A percentile compares a stretch with the other conserved stretches of the same genome.
Conservation (phyloP, 2,888 invertebrate genomes). For the Pseudococcus jackbeardsleyi region DNA sequence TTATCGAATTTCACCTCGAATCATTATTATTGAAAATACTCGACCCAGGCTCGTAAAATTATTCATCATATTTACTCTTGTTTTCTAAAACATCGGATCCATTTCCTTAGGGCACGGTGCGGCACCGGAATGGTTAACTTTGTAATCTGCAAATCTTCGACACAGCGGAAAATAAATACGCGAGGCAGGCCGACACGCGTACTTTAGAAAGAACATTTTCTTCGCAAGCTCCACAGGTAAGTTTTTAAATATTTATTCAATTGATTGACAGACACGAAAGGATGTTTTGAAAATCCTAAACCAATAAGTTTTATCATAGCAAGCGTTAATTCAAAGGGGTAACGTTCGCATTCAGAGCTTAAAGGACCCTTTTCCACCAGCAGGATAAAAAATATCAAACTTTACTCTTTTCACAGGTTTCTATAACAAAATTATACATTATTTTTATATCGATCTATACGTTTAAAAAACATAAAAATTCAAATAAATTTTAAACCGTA, state of each 20-base stretch:
- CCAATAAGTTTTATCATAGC: slow-evolving; percentile 24
- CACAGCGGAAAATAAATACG: slow-evolving; percentile 4
- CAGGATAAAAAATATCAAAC: background rate
- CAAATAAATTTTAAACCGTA: background rate
- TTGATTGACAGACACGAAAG: slow-evolving; percentile 17
- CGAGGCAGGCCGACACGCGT: background rate
- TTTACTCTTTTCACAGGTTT: background rate
- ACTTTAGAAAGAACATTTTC: slow-evolving; percentile 26
- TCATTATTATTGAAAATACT: background rate
- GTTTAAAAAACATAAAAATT: background rate
- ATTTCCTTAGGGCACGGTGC: background rate
- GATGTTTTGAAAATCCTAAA: slow-evolving; percentile 39
- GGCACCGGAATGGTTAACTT: background rate
- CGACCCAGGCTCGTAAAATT: background rate
- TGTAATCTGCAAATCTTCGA: background rate
- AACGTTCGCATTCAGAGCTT: slow-evolving; percentile 9
- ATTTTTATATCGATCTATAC: slow-evolving; percentile 28
- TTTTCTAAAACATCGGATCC: slow-evolving; percentile 7
- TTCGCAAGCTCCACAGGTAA: slow-evolving; percentile 26
- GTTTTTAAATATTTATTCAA: slow-evolving; percentile 36
- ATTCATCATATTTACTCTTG: background rate
- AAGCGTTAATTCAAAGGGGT: slow-evolving; percentile 24
- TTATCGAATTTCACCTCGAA: background rate
- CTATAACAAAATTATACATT: background rate
- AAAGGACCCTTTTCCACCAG: background rate